Base-by-base conservation (phyloP, 2,888 invertebrate species). In the Athalia cordata region DNA sequence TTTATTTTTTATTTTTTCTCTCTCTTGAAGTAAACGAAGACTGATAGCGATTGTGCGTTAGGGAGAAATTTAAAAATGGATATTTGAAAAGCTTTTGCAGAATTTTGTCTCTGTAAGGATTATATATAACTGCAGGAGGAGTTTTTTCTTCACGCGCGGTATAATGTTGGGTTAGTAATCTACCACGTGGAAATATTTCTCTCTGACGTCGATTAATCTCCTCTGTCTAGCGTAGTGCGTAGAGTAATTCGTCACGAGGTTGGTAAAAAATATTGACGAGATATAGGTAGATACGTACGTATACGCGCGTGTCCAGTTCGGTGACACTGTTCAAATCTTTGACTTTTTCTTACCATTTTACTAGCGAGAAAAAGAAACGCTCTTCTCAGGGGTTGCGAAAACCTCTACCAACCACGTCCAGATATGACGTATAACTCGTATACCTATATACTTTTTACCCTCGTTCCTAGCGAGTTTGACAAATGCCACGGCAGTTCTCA, bases 181-280 rank as follows among this genome's bases (percentile, higher is more conserved):
- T 29, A 29, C 29, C 49, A 4, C 49, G 55, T 62, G 13, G 13
- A 57, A 29, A 45, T 70, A 70, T 70, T 70, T 59, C 45, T 4
- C 5, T 47, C 72, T n/a, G 9, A 47, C 4, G 59, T 62, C 59
- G 77, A 77, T 77, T 61, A 77, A 77, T 77, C 70, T 67, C 52
- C 59, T 7, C 43, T 77, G 29, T 29, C 29, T 29, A 29, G 29
- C 2, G 59, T 49, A 70, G 72, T 62, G 61, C 45, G 50, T 11
- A n/a, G 62, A 70, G 61, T 70, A 77, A 77, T 77, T 77, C 72
- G 70, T 70, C 77, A 61, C 55, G 57, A 2, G 29, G 47, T 57
- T 67, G 67, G 55, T 67, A 77, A 77, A 61, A 70, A 77, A 70
- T 67, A 67, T 77, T 57, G 77, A 77, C 67, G 67, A 77, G 47